phyloP scores from a whole-genome alignment of 2,888 invertebrate genomes.

The Eilema depressum region DNA sequence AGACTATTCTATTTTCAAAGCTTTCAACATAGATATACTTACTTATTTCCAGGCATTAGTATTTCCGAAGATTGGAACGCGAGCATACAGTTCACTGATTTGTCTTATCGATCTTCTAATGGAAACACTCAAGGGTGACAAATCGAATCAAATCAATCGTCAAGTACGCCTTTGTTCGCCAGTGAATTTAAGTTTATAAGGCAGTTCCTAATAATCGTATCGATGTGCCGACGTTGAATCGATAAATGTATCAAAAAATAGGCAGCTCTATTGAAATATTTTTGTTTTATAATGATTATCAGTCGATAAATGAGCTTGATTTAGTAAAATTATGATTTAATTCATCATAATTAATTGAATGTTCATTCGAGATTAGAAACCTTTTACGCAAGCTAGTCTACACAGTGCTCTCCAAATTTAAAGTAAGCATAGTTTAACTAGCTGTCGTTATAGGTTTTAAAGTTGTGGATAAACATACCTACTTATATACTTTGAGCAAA shows the following conservation, averaged over 20 bases:
- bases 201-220: not conserved
- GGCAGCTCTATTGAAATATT: too few species aligned
- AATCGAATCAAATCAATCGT: conserved; percentile 1
- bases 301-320: too few species aligned
- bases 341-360: not conserved
- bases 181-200: not conserved
- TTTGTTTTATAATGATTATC: too few species aligned
- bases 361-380: not conserved
- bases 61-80: not conserved
- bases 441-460: too few species aligned
- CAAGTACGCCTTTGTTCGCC: not conserved
- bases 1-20: not conserved
- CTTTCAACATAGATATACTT: not conserved
- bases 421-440: too few species aligned
- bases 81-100: conserved; percentile 1
- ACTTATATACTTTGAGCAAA: too few species aligned
- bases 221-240: not conserved
- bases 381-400: too few species aligned
- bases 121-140: conserved; percentile 4
- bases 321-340: too few species aligned
- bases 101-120: conserved; percentile 4
- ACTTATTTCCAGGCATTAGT: not conserved
- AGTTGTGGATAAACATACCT: too few species aligned
- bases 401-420: too few species aligned
- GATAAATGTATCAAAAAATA: not conserved